Evolutionary conservation across 1,140 invertebrate genomes (phyloP).

Genomic region (Drosophila eugracilis): DNA sequence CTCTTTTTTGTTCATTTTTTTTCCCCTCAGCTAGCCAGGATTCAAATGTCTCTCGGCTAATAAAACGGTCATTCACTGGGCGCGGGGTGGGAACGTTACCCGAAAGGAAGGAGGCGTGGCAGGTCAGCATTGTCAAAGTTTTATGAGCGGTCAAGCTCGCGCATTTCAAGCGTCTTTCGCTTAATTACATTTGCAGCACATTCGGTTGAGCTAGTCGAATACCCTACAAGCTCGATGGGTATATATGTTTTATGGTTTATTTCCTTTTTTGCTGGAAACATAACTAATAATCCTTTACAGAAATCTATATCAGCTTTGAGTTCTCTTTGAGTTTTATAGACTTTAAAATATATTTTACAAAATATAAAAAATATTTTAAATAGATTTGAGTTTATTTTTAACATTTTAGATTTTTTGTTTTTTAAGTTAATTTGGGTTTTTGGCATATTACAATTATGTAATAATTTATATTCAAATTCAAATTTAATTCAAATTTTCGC

Average conservation of each 20-base stretch:
- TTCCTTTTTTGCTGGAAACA: too few relatives aligned
- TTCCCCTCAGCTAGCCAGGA: neutral
- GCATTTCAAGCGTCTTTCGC: conserved; percentile 61
- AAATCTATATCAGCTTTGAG: too few relatives aligned
- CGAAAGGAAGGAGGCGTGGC: neutral
- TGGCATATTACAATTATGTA: too few relatives aligned
- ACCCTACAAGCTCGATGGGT: neutral
- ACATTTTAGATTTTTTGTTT: too few relatives aligned
- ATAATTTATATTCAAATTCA: too few relatives aligned
- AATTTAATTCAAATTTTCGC: too few relatives aligned
- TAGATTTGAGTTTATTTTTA: too few relatives aligned
- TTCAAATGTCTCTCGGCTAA: conserved; percentile 36
- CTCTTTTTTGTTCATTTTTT: neutral
- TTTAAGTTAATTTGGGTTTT: too few relatives aligned
- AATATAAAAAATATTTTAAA: too few relatives aligned
- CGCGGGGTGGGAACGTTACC: neutral
- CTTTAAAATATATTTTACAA: too few relatives aligned
- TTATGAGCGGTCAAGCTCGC: conserved; percentile 49
- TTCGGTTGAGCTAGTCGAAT: conserved; percentile 3
- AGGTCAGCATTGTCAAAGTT: conserved; percentile 50
- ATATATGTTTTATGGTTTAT: neutral
- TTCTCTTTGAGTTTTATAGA: too few relatives aligned
- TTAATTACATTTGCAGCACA: conserved; percentile 58
- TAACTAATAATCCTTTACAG: too few relatives aligned
- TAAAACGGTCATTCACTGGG: conserved; percentile 29